Percentiles rank a stretch among this genome's conserved stretches.
Evolutionary conservation across 1,140 invertebrate species (phyloP).

Genomic region (Drosophila pallidifrons): DNA sequence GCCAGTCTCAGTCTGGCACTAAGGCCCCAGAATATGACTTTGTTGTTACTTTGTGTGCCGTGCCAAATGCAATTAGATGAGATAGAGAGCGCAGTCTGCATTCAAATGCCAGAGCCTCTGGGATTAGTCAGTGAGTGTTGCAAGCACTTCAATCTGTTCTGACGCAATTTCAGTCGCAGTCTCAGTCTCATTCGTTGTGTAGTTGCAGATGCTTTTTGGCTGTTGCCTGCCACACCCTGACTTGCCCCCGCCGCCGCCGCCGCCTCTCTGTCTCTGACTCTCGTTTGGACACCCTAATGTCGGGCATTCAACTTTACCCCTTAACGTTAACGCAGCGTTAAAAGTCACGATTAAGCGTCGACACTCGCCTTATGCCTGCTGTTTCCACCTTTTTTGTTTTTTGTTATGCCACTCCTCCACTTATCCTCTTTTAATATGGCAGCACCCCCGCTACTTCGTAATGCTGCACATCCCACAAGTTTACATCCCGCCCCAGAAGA

Average conservation of each 20-base stretch:
- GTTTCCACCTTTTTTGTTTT: neutral
- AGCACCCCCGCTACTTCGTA: neutral
- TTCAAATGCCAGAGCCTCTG: constrained; percentile 63
- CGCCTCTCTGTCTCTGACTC: neutral
- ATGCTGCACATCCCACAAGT: constrained; percentile 36
- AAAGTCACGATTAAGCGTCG: constrained; percentile 72
- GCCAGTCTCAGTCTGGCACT: constrained; percentile 42
- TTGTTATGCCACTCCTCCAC: constrained; percentile 15
- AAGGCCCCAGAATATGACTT: constrained; percentile 5
- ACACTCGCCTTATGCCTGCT: constrained; percentile 34
- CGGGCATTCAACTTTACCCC: constrained; percentile 51
- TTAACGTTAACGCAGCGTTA: constrained; percentile 51
- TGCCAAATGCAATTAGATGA: constrained; percentile 64
- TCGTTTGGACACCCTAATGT: constrained; percentile 32
- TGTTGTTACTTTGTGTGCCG: constrained; percentile 27
- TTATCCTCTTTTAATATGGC: constrained; percentile 7
- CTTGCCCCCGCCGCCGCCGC: neutral
- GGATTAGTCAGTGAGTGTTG: constrained; percentile 32
- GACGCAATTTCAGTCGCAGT: too few relatives aligned
- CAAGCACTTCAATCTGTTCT: too few relatives aligned
- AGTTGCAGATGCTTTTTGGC: constrained; percentile 49
- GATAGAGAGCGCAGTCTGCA: constrained; percentile 37
- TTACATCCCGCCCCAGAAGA: constrained; percentile 20
- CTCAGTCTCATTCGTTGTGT: too few relatives aligned
- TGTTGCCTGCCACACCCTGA: constrained; percentile 50